phyloP scores from a whole-genome alignment of 2,113 vertebrate genomes.

The Spea multiplicata region DNA sequence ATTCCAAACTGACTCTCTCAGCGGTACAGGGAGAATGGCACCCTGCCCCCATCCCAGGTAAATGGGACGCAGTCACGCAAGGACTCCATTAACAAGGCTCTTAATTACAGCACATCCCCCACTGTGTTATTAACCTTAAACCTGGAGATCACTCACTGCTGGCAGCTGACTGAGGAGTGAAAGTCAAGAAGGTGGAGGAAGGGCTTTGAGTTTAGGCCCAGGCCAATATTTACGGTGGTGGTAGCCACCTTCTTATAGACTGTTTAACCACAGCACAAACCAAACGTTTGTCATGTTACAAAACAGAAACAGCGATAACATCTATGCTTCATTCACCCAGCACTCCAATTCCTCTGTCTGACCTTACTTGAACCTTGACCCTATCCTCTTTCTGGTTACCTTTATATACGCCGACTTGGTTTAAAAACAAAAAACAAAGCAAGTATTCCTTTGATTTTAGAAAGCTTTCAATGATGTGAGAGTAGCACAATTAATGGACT shows the following conservation, averaged over 20 bases:
- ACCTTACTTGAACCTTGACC: slow-evolving; percentile 10
- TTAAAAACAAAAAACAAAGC: too few relatives aligned
- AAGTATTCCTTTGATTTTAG: too few relatives aligned
- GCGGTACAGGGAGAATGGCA: neutral
- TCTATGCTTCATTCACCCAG: neutral
- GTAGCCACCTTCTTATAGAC: slow-evolving; percentile 20
- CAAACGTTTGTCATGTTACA: neutral
- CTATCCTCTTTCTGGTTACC: neutral
- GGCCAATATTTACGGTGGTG: slow-evolving; percentile 16
- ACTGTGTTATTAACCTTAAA: slow-evolving; percentile 41
- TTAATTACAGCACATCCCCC: slow-evolving; percentile 28
- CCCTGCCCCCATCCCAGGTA: slow-evolving; percentile 1
- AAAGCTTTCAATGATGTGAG: too few relatives aligned
- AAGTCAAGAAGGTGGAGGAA: neutral
- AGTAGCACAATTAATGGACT: too few relatives aligned
- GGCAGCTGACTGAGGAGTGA: slow-evolving; percentile 5
- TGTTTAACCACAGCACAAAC: neutral
- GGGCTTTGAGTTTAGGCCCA: neutral
- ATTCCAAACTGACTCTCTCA: neutral
- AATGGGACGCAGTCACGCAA: slow-evolving; percentile 36
- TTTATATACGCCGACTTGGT: too few relatives aligned
- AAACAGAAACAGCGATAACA: neutral
- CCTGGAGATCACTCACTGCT: slow-evolving; percentile 29
- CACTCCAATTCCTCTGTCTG: neutral
- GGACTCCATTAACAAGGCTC: slow-evolving; percentile 21